Conservation (phyloP, 1,140 invertebrate genomes). For the Aporrectodea caliginosa region DNA sequence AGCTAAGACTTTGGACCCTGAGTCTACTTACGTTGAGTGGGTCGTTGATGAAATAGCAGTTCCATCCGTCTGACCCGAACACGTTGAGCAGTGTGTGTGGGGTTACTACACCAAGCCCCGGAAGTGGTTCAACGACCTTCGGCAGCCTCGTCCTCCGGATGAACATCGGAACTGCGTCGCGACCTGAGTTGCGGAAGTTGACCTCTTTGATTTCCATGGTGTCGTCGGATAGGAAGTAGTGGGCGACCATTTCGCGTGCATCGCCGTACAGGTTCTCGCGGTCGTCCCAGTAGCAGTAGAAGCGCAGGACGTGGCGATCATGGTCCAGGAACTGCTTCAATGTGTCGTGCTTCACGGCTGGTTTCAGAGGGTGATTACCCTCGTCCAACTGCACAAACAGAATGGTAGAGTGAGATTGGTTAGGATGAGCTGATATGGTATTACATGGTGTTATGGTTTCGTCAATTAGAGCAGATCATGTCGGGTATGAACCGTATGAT, state of each 20-base stretch:
- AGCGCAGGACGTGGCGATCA: conserved; percentile 55
- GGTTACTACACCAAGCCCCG: conserved; percentile 62
- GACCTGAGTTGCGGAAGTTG: conserved; percentile 45
- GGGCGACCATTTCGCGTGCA: conserved; percentile 51
- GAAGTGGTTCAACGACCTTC: conserved; percentile 49
- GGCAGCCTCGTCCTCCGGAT: conserved; percentile 49
- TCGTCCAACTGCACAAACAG: conserved; percentile 53
- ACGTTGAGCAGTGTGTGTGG: conserved; percentile 69
- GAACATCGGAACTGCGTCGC: conserved; percentile 54
- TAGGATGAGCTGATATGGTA: no score
- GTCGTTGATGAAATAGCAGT: conserved; percentile 62
- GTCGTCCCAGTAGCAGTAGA: conserved; percentile 57
- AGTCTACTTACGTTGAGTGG: conserved; percentile 44
- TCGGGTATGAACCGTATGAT: no score
- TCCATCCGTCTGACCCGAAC: conserved; percentile 61
- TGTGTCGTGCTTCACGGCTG: conserved; percentile 55
- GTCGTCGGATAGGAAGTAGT: conserved; percentile 57
- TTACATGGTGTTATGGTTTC: no score
- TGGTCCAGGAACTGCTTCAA: conserved; percentile 56
- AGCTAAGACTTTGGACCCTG: no score
- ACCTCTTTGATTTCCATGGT: conserved; percentile 55
- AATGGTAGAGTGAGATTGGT: no score
- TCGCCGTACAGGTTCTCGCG: conserved; percentile 55
- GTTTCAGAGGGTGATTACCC: conserved; percentile 53
- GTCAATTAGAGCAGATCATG: no score